These are phyloP conservation scores for Symphodus melops DNA, from an alignment of 2,113 vertebrate genomes.

Conservation along the genomic window DNA sequence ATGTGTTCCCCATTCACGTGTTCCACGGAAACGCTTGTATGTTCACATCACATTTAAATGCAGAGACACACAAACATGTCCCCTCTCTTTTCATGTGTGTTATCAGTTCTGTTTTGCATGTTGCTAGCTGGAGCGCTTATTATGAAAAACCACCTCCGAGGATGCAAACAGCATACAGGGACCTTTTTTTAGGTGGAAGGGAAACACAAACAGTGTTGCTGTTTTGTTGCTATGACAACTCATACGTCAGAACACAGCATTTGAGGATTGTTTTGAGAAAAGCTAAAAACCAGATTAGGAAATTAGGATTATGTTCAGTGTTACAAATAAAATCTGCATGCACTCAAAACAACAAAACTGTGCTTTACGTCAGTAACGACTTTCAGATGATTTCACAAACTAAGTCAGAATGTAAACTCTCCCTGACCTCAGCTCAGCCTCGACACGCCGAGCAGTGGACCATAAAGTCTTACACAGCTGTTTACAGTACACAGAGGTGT, in stretches of 20 bases:
- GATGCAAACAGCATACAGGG: conserved; percentile 9
- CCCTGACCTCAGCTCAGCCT: no score
- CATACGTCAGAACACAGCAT: background rate
- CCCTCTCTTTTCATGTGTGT: conserved; percentile 38
- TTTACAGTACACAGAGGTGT: no score
- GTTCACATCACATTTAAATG: background rate
- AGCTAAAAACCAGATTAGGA: background rate
- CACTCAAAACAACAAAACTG: no score
- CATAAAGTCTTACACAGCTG: no score
- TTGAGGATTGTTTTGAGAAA: background rate
- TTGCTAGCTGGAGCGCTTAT: conserved; percentile 15
- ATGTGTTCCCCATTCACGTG: background rate
- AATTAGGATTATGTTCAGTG: no score
- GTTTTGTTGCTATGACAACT: conserved; percentile 28
- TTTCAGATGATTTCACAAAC: no score
- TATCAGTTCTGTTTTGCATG: conserved; percentile 69
- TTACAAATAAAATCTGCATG: no score
- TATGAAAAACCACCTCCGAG: conserved; percentile 65
- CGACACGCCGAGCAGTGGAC: no score
- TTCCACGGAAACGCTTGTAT: conserved; percentile 31
- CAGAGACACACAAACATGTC: background rate
- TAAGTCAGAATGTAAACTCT: no score
- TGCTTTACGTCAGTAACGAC: no score
- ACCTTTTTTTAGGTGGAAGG: background rate
- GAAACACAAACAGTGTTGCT: conserved; percentile 22